Evolutionary conservation across 1,140 invertebrate species (phyloP), one percentile per base, ranked within the genome.

Genomic region (Matsumurasca onukii): DNA sequence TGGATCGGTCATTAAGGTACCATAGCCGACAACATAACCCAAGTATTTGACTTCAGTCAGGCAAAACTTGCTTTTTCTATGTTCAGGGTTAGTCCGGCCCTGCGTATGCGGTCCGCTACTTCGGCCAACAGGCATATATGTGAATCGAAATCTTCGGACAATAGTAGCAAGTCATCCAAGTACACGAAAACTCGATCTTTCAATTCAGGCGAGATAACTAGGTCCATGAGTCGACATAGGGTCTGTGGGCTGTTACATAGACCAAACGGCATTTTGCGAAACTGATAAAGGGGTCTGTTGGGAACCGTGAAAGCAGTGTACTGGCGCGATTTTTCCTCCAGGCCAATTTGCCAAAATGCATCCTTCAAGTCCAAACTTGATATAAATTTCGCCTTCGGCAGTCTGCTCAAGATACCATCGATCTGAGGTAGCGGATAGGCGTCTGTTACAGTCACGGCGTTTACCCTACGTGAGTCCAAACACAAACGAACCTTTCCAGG

Each of bases 391-490:
- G 77, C 76, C 5, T 73, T 70, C 1, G 76, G 48, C 0, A 82
- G 63, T 25, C 72, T 70, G 59, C 76, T 72, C 9, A 80, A 57
- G 20, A 77, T 77, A 2, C 68, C 57, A 3, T 72, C 68, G 49
- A 80, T 77, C 17, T 75, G 63, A 0, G 75, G 73, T 5, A 78
- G 39, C 2, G 73, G 72, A 20, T 75, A 74, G 0, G 74, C 68
- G 25, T 78, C 77, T n/a, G 72, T 71, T 5, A 70, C 71, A 0
- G 78, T 84, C 0, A 80, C 71, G 0, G 64, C 31, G 69, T 86
- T 86, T 0, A 86, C 39, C 48, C 51, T 24, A 3, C 80, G 52
- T 62, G 76, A 82, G 72, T 85, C 82, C 0, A 84, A 69, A 67
- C 82, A 84, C 59, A 84, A 82, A 15, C 82, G 57, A 0, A 71